Evolutionary conservation across 2,888 invertebrate species (phyloP).

Genomic region (Cryptocephalus primarius): DNA sequence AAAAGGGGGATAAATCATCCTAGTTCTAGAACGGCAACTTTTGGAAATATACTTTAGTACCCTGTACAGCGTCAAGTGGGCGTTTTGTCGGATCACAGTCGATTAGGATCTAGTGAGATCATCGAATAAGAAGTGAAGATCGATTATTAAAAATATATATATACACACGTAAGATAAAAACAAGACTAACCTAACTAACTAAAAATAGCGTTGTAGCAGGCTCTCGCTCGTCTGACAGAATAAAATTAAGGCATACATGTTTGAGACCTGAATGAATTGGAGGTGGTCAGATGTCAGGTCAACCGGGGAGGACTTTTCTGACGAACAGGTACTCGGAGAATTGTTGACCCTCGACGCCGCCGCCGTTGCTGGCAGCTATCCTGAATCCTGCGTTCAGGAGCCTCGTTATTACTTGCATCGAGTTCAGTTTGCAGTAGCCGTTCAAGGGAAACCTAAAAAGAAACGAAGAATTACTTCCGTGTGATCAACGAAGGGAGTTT

Average conservation of each 20-base stretch:
- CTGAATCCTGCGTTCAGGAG: constrained; percentile 68
- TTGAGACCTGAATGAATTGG: neutral
- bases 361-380: constrained; percentile 73
- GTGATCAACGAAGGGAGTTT: too few relatives aligned
- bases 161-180: neutral
- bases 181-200: neutral
- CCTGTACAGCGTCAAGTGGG: neutral
- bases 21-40: too few relatives aligned
- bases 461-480: neutral
- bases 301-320: constrained; percentile 38
- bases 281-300: constrained; percentile 14
- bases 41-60: neutral
- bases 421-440: constrained; percentile 81
- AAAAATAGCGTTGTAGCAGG: neutral
- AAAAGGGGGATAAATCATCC: too few relatives aligned
- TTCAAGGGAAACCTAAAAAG: constrained; percentile 49
- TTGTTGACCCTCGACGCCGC: constrained; percentile 80
- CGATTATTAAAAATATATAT: neutral
- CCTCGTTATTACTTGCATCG: constrained; percentile 77
- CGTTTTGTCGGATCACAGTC: constrained; percentile 23
- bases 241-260: neutral
- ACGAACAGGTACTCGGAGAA: constrained; percentile 82
- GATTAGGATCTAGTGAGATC: constrained; percentile 21
- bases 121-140: constrained; percentile 2
- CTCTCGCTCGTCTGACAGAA: too few relatives aligned